A percentile compares a stretch with the other conserved stretches of the same genome.
These are phyloP conservation scores for Masnerella sp. DNA, from an alignment of 2,888 invertebrate species.

Conservation along the genomic window DNA sequence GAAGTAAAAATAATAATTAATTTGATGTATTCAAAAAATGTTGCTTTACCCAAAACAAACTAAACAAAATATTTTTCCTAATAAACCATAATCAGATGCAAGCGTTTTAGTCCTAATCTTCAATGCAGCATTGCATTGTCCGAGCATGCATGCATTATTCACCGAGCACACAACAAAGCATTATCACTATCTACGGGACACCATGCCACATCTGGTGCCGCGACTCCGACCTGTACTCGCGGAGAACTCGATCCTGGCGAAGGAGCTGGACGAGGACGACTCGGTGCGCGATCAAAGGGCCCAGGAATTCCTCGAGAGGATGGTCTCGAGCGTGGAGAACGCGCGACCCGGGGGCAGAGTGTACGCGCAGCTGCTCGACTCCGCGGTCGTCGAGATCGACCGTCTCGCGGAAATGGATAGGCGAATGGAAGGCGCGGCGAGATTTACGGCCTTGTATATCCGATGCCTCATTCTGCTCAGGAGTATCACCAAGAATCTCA, in stretches of 20 bases:
- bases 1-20: too few relatives aligned
- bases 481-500: constrained; percentile 76
- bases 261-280: constrained; percentile 65
- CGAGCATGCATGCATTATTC: constrained; percentile 93
- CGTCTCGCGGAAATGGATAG: constrained; percentile 88
- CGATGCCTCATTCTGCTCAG: constrained; percentile 80
- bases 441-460: constrained; percentile 89
- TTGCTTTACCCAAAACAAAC: too few relatives aligned
- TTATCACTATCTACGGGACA: constrained; percentile 94
- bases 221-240: constrained; percentile 78
- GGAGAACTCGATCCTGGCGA: constrained; percentile 58
- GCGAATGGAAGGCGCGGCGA: constrained; percentile 87
- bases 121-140: constrained; percentile 94
- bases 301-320: constrained; percentile 85
- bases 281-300: constrained; percentile 70
- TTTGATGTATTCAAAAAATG: too few relatives aligned
- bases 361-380: constrained; percentile 77
- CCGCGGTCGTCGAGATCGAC: constrained; percentile 79
- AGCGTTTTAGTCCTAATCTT: constrained; percentile 94
- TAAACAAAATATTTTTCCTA: too few relatives aligned
- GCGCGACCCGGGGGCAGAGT: constrained; percentile 81
- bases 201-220: constrained; percentile 94
- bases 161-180: constrained; percentile 95
- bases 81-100: constrained; percentile 87
- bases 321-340: constrained; percentile 86